A percentile compares a stretch with the other conserved stretches of the same genome.
These are phyloP conservation scores for Percina caprodes DNA, from an alignment of 2,113 vertebrate species.

Conservation along the genomic window DNA sequence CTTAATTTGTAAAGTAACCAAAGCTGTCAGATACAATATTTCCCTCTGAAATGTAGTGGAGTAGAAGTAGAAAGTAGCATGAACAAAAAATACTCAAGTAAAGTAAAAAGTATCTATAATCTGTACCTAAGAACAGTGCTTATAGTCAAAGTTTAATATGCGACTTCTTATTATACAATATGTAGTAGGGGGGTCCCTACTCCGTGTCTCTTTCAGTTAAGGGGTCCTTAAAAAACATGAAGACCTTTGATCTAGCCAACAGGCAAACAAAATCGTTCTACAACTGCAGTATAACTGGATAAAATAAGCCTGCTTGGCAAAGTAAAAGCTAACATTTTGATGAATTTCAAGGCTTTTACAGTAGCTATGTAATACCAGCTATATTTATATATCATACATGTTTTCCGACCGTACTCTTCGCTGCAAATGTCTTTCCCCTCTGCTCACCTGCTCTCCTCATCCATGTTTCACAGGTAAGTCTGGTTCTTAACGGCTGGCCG, in stretches of 20 bases:
- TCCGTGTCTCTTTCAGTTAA: too few relatives aligned
- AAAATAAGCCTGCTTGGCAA: neutral
- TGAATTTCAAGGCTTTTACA: neutral
- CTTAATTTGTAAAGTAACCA: too few relatives aligned
- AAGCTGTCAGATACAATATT: too few relatives aligned
- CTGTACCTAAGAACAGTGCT: too few relatives aligned
- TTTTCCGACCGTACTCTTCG: neutral
- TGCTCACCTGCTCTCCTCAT: neutral
- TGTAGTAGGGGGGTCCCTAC: too few relatives aligned
- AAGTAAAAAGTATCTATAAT: too few relatives aligned
- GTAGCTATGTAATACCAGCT: neutral
- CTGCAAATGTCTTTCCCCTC: neutral
- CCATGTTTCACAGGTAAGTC: constrained; percentile 82
- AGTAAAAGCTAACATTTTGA: neutral
- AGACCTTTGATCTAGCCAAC: neutral
- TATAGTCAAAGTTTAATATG: too few relatives aligned
- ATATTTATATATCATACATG: neutral
- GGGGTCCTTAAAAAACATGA: too few relatives aligned
- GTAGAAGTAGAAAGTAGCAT: too few relatives aligned
- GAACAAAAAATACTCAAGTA: too few relatives aligned
- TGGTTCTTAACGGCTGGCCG: constrained; percentile 88
- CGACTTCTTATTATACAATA: too few relatives aligned
- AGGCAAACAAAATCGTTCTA: neutral
- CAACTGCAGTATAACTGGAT: neutral
- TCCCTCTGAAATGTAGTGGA: too few relatives aligned